Evolutionary conservation across 1,140 invertebrate genomes (phyloP).

Genomic region (Bombus fervidus): DNA sequence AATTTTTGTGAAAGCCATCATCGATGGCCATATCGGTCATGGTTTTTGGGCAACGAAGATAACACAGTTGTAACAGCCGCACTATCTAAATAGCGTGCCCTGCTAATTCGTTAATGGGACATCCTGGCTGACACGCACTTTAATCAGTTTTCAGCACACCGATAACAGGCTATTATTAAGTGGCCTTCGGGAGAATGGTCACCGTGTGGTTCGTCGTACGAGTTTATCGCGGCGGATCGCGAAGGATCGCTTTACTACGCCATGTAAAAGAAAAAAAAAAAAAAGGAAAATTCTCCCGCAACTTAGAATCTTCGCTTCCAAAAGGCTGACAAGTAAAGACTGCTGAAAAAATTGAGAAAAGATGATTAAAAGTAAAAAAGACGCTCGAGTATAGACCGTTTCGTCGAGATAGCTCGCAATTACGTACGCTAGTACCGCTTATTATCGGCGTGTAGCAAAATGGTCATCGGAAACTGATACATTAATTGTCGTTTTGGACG

Average conservation of each 20-base stretch:
- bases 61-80: constrained; percentile 32
- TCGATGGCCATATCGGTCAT: neutral
- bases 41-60: constrained; percentile 45
- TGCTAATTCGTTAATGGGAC: constrained; percentile 67
- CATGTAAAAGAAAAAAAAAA: neutral
- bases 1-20: neutral
- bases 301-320: neutral
- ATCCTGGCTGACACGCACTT: constrained; percentile 60
- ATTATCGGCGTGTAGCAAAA: neutral
- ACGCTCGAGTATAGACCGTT: neutral
- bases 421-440: neutral
- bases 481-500: neutral
- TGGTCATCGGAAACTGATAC: neutral
- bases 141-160: constrained; percentile 58
- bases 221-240: constrained; percentile 26
- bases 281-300: neutral
- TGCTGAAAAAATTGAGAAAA: neutral
- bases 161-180: constrained; percentile 65
- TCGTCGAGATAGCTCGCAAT: neutral
- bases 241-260: constrained; percentile 1
- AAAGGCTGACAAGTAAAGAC: neutral
- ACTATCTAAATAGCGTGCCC: constrained; percentile 57
- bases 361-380: neutral
- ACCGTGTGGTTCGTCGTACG: constrained; percentile 28
- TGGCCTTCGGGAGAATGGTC: constrained; percentile 55